Evolutionary conservation across 2,797 vertebrate genomes (phyloP).

Genomic region (Hypotaenidia okinawae): DNA sequence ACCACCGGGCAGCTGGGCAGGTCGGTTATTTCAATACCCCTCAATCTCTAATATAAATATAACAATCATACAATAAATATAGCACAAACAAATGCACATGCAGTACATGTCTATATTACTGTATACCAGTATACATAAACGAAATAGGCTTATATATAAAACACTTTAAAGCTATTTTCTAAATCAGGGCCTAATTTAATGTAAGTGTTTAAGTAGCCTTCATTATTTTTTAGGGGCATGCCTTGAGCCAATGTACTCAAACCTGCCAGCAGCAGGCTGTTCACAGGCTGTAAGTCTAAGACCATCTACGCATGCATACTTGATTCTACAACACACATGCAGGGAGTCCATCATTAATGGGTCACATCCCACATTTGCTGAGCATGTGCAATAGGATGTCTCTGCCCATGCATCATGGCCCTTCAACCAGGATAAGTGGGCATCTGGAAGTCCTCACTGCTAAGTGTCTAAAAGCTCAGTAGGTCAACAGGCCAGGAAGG

Average conservation of each 20-base stretch:
- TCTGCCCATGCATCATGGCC: background rate
- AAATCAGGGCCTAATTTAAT: background rate
- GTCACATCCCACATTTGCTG: fast-evolving
- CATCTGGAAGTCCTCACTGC: background rate
- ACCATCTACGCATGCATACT: background rate
- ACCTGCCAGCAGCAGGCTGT: background rate
- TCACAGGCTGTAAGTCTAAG: background rate
- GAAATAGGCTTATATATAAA: conserved; percentile 34
- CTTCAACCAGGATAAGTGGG: background rate
- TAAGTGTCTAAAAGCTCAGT: background rate
- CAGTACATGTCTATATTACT: conserved; percentile 65
- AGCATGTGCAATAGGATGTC: background rate
- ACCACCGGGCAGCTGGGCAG: conserved; percentile 84
- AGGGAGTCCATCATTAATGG: background rate
- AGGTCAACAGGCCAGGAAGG: background rate
- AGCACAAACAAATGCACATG: conserved; percentile 73
- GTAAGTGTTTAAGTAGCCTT: background rate
- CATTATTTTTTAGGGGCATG: background rate
- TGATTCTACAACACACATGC: background rate
- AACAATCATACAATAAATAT: conserved; percentile 83
- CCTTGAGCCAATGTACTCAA: background rate
- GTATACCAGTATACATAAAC: conserved; percentile 55
- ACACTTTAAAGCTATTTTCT: background rate
- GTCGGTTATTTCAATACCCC: conserved; percentile 85
- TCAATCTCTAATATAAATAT: conserved; percentile 86